Percentiles rank a stretch among this genome's conserved stretches.
Evolutionary conservation across 2,113 vertebrate species (phyloP).

Genomic region (Deroptyus accipitrinus): DNA sequence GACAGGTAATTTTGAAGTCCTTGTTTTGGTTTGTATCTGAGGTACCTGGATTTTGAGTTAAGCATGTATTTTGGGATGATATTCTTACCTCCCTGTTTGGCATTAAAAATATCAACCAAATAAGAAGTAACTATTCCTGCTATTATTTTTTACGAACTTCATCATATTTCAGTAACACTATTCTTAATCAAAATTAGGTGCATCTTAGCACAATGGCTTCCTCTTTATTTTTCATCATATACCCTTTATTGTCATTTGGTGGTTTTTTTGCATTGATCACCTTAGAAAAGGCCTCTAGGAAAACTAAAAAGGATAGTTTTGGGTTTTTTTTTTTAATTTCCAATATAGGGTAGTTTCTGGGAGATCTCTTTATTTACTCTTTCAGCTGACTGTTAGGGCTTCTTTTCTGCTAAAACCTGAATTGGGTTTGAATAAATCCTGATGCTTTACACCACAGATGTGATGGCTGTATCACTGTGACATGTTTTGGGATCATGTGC

Average conservation of each 20-base stretch:
- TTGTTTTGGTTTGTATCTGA: neutral
- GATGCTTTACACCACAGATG: neutral
- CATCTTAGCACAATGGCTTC: neutral
- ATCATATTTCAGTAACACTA: neutral
- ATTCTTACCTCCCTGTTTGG: neutral
- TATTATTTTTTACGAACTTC: neutral
- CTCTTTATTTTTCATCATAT: neutral
- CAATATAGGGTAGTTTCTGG: neutral
- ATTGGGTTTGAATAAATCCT: neutral
- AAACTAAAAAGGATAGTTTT: neutral
- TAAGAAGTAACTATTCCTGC: neutral
- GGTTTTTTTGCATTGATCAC: neutral
- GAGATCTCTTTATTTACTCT: neutral
- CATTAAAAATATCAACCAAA: neutral
- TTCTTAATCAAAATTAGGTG: neutral
- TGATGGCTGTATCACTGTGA: neutral
- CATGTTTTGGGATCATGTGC: neutral
- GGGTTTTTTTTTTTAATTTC: neutral
- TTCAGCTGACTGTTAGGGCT: neutral
- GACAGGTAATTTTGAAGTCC: neutral
- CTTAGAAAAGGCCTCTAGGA: neutral
- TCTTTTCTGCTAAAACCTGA: neutral
- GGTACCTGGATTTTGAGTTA: neutral
- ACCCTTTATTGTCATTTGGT: neutral
- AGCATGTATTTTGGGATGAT: neutral